Base-by-base conservation (phyloP, 2,113 vertebrate species). In the Amazona vittata region DNA sequence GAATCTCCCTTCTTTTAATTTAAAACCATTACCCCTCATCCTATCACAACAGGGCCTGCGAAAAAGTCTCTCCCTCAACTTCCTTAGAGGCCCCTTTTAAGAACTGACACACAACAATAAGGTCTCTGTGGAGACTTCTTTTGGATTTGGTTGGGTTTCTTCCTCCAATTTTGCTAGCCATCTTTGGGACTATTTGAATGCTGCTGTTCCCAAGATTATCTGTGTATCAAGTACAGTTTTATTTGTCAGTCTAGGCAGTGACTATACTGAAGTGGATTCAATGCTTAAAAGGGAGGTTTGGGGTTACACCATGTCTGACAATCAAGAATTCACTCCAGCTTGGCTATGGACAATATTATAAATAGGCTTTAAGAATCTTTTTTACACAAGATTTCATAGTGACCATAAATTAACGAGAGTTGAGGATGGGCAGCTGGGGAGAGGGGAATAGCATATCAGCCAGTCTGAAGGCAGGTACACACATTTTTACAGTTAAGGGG, bases 401-500 rank as follows among this genome's bases (percentile, higher is more conserved):
- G 44, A 74, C 20, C 28, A 35, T 10, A 89, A 81, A 65, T 35
- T 9, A 89, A 70, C 2, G 74, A 11, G n/a, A 83, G 11, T 10
- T 68, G 41, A 83, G 6, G 35, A 63, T 12, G 16, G 39, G 8
- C 15, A 35, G 33, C 0, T 50, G 17, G 6, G 15, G 37, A 70
- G 25, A 85, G 0, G 3, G 22, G 10, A 70, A 71, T 5, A 2
- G 10, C 33, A 60, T 0, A 83, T 60, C 41, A 86, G 75, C 15
- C 2, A 6, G 41, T 33, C 35, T 83, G 21, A 86, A 86, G 19
- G 33, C 20, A 78, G 2, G 9, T 25, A 25, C 0, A 25, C 0
- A 60, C 3, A 5, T 15, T 57, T 43, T 73, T 44, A 18, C 4
- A 7, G 4, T 47, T 55, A 64, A 46, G 18, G 9, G 8, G 1